Evolutionary conservation across 2,797 vertebrate species (phyloP), one percentile per base, ranked within the genome.

Genomic region (Strix occidentalis): DNA sequence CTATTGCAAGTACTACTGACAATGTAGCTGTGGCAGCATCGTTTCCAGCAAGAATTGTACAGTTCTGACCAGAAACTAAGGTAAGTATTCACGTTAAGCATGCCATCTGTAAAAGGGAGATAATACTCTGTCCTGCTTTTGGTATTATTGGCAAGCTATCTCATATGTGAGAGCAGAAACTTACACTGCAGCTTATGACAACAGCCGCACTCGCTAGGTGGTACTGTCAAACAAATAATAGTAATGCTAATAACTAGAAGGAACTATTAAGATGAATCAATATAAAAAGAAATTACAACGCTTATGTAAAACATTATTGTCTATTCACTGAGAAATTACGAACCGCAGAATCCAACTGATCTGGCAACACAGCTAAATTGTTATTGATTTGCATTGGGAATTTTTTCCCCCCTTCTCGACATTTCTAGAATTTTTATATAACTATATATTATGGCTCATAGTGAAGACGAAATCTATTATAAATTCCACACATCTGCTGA

Each of bases 351-450:
- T 56, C 96, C 84, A 97, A 97, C 87, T 95, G 94, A 94, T 89
- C 82, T 86, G 90, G 82, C 83, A 95, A 90, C 51, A 96, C 6
- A 50, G 75, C 78, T 98, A 98, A 98, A 97, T 98, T 96, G 94
- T 89, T 98, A 98, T 97, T 96, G 97, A 98, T 97, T 95, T 96
- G 66, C 58, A 97, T 43, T 92, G 93, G 89, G 90, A 96, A 87
- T 96, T 97, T 93, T 63, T 74, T 46, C 45, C 45, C 45, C 71
- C 43, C 89, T 92, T 84, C 72, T 84, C 84, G 96, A 88, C 76
- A 84, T 93, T 92, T 93, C 76, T 84, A 89, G 72, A 96, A 41
- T 94, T 96, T 97, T 90, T 97, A 96, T 93, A 71, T 82, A 95
- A 95, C 61, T 81, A 77, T 95, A 86, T 26, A 87, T 97, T 96